These are phyloP conservation scores for Thamnophis elegans DNA, from an alignment of 2,797 vertebrate genomes.

Conservation along the genomic window DNA sequence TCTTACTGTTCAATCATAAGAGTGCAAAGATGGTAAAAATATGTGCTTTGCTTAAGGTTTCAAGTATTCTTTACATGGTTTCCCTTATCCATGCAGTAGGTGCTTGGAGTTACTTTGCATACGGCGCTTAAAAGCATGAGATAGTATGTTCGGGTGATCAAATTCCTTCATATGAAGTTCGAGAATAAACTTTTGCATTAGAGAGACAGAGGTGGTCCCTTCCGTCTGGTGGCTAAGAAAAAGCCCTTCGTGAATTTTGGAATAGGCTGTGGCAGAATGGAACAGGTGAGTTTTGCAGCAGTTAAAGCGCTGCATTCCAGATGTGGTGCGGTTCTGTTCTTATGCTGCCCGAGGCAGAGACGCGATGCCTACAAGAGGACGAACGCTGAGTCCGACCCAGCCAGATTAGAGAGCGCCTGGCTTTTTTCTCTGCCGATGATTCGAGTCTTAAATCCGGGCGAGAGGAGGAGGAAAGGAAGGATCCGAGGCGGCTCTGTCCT, in stretches of 20 bases:
- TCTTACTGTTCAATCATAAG: neutral
- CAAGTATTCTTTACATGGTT: neutral
- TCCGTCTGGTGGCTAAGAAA: neutral
- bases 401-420: neutral
- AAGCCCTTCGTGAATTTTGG: neutral
- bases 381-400: neutral
- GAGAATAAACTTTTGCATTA: neutral
- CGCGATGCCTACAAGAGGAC: neutral
- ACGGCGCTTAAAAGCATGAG: neutral
- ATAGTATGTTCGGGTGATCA: fast-evolving
- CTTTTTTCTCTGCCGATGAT: too few relatives aligned
- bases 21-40: neutral
- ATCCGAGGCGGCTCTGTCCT: neutral
- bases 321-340: neutral
- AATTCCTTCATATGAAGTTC: neutral
- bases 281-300: neutral
- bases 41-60: neutral
- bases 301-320: neutral
- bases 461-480: neutral
- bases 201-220: neutral
- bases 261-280: neutral
- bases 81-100: neutral
- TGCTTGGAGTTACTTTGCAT: neutral
- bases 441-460: too few relatives aligned
- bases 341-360: neutral